Evolutionary conservation across 53 echinoderm and acorn worm species (phyloP).

Genomic region (Echinometra lucunter): DNA sequence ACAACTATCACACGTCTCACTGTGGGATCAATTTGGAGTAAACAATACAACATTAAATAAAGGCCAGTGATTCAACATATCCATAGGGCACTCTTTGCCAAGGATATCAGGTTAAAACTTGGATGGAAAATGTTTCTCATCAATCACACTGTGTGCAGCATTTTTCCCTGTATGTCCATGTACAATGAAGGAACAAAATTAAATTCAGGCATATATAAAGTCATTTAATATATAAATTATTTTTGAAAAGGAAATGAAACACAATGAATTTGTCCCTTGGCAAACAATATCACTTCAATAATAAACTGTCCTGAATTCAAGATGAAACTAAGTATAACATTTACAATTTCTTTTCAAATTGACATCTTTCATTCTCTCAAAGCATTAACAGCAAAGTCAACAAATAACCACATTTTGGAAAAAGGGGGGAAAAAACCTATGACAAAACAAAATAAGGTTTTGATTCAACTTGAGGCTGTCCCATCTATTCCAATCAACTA

Average conservation of each 20-base stretch:
- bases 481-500: conserved; percentile 28
- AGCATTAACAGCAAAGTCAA: background rate
- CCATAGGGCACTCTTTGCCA: too few species aligned
- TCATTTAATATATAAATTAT: too few species aligned
- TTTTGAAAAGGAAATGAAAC: background rate
- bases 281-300: background rate
- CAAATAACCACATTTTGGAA: background rate
- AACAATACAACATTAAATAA: background rate
- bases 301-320: background rate
- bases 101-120: too few species aligned
- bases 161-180: too few species aligned
- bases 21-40: background rate
- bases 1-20: background rate
- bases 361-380: background rate
- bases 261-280: background rate
- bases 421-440: conserved; percentile 13
- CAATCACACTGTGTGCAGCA: too few species aligned
- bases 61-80: too few species aligned
- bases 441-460: conserved; percentile 17
- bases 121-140: too few species aligned
- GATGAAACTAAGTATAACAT: background rate
- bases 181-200: too few species aligned
- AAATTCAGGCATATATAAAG: too few species aligned
- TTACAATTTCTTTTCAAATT: background rate
- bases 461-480: conserved; percentile 7